Base-by-base conservation (phyloP, 2,797 vertebrate genomes). In the Lepilemur ruficaudatus region DNA sequence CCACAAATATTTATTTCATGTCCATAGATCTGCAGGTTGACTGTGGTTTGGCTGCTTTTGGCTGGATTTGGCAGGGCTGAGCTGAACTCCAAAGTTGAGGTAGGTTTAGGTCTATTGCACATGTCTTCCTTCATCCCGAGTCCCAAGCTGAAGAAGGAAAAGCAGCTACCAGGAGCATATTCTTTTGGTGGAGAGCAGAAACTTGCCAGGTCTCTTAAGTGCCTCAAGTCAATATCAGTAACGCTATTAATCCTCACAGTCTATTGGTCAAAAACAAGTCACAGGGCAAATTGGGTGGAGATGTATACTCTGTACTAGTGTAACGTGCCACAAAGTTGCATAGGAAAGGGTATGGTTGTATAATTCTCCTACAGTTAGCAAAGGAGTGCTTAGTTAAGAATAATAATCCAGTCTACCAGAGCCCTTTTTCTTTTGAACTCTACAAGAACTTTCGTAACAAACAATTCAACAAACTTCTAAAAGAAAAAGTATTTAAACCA, bases 1-100 rank as follows among this genome's bases (percentile, higher is more conserved):
- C 86, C 75, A 81, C 83, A 95, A 9, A 48, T 78, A 78, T 69
- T 95, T 92, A 79, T 96, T 76, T 94, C 89, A 89, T 13, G 4
- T n/a, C 86, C 10, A 35, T 38, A 35, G 91, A 85, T 91, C 69
- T 80, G 63, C 73, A 86, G 75, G 48, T 70, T 78, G 82, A 79
- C 79, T 83, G 70, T 0, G 46, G 95, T 89, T 92, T 96, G 92
- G 73, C 89, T 86, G 8, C 48, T 78, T 50, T 82, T 59, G 25
- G 10, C 43, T 67, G 91, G 15, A 30, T 70, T 65, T 23, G 23
- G 61, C 48, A 67, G 41, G 72, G 22, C 15, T 73, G 73, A 69
- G 59, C 11, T 41, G 35, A 75, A 41, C 78, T 76, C 28, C 61
- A 78, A 13, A 75, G 20, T 22, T n/a, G 41, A 81, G 32, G 57